Evolutionary conservation across 2,113 vertebrate genomes (phyloP).

Genomic region (Ranitomeya imitator): DNA sequence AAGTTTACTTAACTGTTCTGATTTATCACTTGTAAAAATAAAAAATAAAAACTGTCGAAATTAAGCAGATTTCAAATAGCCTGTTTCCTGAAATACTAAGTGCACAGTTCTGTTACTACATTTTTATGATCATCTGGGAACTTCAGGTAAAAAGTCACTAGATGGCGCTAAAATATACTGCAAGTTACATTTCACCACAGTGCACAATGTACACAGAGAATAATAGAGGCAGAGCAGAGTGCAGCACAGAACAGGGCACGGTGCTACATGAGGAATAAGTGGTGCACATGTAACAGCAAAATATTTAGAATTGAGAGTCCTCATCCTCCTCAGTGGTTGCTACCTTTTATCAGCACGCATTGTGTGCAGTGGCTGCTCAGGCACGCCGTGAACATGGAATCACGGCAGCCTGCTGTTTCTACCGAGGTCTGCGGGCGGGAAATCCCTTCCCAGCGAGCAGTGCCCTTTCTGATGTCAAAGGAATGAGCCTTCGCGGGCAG

Average conservation of each 20-base stretch:
- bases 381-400: neutral
- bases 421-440: neutral
- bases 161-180: constrained; percentile 33
- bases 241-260: no score
- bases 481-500: no score
- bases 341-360: neutral
- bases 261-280: neutral
- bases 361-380: neutral
- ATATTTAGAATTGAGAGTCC: no score
- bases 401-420: neutral
- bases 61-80: no score
- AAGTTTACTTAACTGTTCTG: no score
- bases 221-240: neutral
- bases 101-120: no score
- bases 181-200: neutral
- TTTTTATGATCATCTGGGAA: neutral
- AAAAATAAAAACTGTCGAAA: no score
- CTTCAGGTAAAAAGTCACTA: constrained; percentile 1
- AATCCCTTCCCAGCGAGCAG: neutral
- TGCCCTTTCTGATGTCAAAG: constrained; percentile 52
- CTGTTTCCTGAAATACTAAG: no score
- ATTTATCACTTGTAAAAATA: no score
- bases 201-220: neutral
- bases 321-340: no score
- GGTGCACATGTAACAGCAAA: neutral